phyloP scores from a whole-genome alignment of 2,888 invertebrate species.

The Latheticus oryzae region DNA sequence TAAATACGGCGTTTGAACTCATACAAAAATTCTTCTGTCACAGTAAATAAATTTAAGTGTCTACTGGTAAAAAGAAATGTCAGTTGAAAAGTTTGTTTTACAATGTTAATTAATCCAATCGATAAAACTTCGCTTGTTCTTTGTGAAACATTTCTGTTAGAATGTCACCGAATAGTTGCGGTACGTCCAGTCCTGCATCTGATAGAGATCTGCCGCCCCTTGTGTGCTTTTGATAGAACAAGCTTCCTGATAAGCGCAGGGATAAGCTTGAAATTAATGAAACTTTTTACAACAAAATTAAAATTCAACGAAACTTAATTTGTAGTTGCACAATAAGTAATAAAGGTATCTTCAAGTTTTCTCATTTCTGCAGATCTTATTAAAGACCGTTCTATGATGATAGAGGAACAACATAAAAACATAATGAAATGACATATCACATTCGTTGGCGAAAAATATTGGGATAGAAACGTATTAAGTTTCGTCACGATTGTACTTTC shows the following conservation, averaged over 20 bases:
- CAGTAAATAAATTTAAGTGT: no score
- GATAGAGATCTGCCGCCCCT: conserved; percentile 15
- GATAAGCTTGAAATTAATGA: conserved; percentile 31
- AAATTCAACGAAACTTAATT: no score
- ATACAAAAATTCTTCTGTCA: not conserved
- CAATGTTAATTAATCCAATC: no score
- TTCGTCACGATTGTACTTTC: conserved; percentile 46
- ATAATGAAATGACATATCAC: conserved; percentile 44
- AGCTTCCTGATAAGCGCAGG: conserved; percentile 3
- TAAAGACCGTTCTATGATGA: conserved; percentile 33
- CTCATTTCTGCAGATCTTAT: conserved; percentile 33
- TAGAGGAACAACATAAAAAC: conserved; percentile 39
- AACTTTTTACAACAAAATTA: no score
- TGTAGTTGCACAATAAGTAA: no score
- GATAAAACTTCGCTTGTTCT: no score
- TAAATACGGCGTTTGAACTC: not conserved
- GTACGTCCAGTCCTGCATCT: conserved; percentile 14
- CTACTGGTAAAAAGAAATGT: no score
- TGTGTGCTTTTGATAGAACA: conserved; percentile 13
- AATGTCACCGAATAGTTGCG: conserved; percentile 16
- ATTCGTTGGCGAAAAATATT: conserved; percentile 44
- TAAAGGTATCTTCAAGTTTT: conserved; percentile 33
- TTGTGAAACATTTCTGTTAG: no score
- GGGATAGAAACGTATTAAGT: conserved; percentile 46
- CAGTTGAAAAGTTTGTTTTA: no score